Percentiles rank a stretch among this genome's conserved stretches.
Conservation (phyloP, 1,140 invertebrate species). For the Anastatus disparis region DNA sequence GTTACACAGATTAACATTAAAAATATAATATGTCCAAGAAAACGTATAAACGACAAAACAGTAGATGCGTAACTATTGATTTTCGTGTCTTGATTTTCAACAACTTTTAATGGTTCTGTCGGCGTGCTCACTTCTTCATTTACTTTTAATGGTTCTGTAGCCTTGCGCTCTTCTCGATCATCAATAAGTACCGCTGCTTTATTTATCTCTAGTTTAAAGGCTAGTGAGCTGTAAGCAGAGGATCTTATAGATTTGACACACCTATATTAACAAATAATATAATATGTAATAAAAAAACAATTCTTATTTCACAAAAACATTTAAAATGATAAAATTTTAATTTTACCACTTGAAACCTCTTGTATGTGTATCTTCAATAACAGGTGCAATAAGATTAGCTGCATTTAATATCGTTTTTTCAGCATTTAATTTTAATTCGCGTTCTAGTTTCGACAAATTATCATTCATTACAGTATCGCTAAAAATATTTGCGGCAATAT, state of each 20-base stretch:
- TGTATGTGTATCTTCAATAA: slow-evolving; percentile 83
- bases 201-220: slow-evolving; percentile 92
- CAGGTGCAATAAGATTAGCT: slow-evolving; percentile 91
- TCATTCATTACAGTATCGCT: slow-evolving; percentile 85
- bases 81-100: slow-evolving; percentile 87
- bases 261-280: slow-evolving; percentile 60
- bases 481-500: slow-evolving; percentile 77
- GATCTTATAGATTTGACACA: slow-evolving; percentile 87
- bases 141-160: slow-evolving; percentile 87
- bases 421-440: slow-evolving; percentile 78
- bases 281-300: too few species aligned
- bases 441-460: slow-evolving; percentile 80
- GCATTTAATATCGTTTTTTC: slow-evolving; percentile 89
- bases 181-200: slow-evolving; percentile 91
- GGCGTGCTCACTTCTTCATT: too few species aligned
- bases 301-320: too few species aligned
- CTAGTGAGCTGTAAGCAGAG: slow-evolving; percentile 78
- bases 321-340: too few species aligned
- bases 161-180: slow-evolving; percentile 83
- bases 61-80: slow-evolving; percentile 87
- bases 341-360: slow-evolving; percentile 70
- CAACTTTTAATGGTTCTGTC: too few species aligned
- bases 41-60: slow-evolving; percentile 91
- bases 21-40: too few species aligned
- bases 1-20: too few species aligned